A percentile compares a stretch with the other conserved stretches of the same genome.
phyloP scores from a whole-genome alignment of 2,113 vertebrate genomes.

The Progne subis region DNA sequence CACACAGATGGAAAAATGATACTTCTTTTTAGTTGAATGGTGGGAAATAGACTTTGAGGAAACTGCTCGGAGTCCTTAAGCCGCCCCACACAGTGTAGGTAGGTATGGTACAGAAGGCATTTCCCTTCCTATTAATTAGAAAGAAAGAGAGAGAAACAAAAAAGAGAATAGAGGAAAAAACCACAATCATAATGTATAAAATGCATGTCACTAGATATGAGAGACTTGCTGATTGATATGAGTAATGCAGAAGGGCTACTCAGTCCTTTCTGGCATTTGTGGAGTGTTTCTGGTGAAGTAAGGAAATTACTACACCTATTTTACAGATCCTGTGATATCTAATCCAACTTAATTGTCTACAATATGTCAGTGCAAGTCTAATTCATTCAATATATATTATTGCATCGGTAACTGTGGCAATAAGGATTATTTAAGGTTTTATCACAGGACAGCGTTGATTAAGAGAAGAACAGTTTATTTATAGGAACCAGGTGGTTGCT shows the following conservation, averaged over 20 bases:
- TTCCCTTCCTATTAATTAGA: background rate
- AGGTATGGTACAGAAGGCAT: background rate
- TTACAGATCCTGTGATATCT: background rate
- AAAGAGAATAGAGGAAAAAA: background rate
- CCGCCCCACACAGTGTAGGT: background rate
- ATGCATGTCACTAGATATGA: background rate
- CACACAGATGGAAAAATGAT: background rate
- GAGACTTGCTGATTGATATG: background rate
- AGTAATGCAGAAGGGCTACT: background rate
- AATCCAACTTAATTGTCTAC: background rate
- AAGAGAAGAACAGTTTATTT: background rate
- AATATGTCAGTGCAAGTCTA: background rate
- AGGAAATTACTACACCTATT: rapidly evolving
- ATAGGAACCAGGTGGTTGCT: background rate
- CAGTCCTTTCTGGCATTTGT: background rate
- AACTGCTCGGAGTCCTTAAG: background rate
- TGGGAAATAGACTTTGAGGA: background rate
- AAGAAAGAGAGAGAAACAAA: background rate
- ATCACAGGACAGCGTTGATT: background rate
- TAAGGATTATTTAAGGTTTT: background rate
- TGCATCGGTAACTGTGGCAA: background rate
- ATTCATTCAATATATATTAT: background rate
- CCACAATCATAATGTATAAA: background rate
- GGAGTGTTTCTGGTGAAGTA: background rate
- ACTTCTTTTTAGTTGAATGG: background rate